These are phyloP conservation scores for Peromyscus attwateri DNA, from an alignment of 2,797 vertebrate species.

Conservation along the genomic window DNA sequence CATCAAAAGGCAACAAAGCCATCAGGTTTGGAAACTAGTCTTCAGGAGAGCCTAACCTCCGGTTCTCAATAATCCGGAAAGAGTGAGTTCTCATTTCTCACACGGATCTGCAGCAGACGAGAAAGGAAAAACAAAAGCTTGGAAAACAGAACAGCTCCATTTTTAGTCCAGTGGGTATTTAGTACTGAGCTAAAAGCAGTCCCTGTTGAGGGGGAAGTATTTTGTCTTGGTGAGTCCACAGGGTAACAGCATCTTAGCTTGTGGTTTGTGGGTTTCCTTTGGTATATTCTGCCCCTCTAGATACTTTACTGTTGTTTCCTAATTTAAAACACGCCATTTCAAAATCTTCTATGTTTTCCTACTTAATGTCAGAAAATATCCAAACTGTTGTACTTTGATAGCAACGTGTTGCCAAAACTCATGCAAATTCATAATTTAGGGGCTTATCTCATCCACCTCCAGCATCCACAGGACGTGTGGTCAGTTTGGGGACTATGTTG, in stretches of 20 bases:
- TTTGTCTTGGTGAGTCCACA: constrained; percentile 76
- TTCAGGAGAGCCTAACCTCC: not conserved
- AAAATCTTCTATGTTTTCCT: constrained; percentile 72
- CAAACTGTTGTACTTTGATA: constrained; percentile 61
- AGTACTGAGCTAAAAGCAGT: constrained; percentile 63
- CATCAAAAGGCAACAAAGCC: not conserved
- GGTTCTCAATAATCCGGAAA: not conserved
- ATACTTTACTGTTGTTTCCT: constrained; percentile 82
- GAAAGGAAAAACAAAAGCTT: constrained; percentile 72
- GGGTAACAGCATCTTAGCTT: constrained; percentile 73
- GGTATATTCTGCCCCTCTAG: constrained; percentile 75
- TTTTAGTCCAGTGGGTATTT: constrained; percentile 61
- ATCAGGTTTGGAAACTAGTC: not conserved
- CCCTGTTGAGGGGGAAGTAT: constrained; percentile 63
- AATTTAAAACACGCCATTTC: constrained; percentile 80
- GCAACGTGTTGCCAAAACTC: constrained; percentile 61
- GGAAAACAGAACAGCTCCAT: constrained; percentile 54
- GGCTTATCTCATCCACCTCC: not conserved
- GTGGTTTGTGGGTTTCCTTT: constrained; percentile 85
- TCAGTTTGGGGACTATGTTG: not conserved
- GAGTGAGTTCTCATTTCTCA: constrained; percentile 50
- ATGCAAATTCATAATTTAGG: constrained; percentile 18
- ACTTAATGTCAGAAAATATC: constrained; percentile 68
- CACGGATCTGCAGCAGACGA: constrained; percentile 29
- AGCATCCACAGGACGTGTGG: not conserved